Evolutionary conservation across 2,113 vertebrate species (phyloP).

Genomic region (Heterotis niloticus): DNA sequence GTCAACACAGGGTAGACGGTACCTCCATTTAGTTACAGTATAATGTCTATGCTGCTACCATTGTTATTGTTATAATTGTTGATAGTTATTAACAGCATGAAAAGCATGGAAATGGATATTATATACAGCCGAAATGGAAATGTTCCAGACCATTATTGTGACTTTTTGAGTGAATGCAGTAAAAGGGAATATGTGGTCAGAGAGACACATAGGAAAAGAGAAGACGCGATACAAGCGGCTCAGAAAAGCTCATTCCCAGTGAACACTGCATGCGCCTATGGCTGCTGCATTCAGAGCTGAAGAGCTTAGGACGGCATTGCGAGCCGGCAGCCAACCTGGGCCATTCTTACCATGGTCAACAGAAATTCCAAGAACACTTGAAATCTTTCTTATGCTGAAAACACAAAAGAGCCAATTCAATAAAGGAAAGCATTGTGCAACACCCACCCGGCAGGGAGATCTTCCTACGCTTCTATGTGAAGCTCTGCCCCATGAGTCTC

Average conservation of each 20-base stretch:
- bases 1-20: neutral
- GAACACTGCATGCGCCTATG: constrained; percentile 17
- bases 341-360: constrained; percentile 97
- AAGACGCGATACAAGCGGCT: neutral
- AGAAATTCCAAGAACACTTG: constrained; percentile 99
- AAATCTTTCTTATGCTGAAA: constrained; percentile 99
- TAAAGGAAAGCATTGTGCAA: constrained; percentile 53
- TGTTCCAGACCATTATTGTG: no score
- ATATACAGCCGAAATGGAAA: neutral
- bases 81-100: neutral
- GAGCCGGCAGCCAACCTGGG: constrained; percentile 59
- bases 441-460: neutral
- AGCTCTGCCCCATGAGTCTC: no score
- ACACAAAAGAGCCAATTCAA: constrained; percentile 87
- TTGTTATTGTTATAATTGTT: no score
- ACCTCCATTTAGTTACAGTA: neutral
- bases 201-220: neutral
- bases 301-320: constrained; percentile 14
- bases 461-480: neutral
- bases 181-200: neutral
- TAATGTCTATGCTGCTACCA: neutral
- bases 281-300: neutral
- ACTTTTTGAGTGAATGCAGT: neutral
- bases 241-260: constrained; percentile 18
- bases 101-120: neutral